Percentiles rank a stretch among this genome's conserved stretches.
These are phyloP conservation scores for Mormyrus lacerda DNA, from an alignment of 2,113 vertebrate species.

Conservation along the genomic window DNA sequence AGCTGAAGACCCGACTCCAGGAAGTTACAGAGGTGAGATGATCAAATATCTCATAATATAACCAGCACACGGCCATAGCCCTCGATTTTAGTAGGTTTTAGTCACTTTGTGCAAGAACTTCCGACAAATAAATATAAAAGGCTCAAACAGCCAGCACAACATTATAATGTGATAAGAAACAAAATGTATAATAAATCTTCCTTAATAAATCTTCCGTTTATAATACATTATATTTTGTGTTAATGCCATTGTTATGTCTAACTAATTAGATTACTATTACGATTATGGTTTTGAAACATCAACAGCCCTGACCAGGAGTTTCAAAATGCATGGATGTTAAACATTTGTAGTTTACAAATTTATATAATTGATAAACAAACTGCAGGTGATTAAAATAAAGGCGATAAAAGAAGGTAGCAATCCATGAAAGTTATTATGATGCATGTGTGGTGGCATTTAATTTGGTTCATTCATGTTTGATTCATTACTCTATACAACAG, in stretches of 20 bases:
- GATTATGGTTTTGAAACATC: not conserved
- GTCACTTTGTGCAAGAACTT: not conserved
- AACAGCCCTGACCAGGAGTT: not conserved
- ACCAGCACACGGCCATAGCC: not conserved
- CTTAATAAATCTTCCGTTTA: not conserved
- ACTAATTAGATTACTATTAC: not conserved
- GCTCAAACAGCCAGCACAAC: not conserved
- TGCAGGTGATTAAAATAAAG: not conserved
- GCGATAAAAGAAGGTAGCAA: not conserved
- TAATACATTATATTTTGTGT: not conserved
- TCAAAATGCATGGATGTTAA: not conserved
- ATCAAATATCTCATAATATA: not conserved
- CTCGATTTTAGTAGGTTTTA: not conserved
- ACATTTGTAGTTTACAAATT: not conserved
- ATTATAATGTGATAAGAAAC: not conserved
- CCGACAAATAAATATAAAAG: not conserved
- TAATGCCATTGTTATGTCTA: not conserved
- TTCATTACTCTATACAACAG: conserved; percentile 48
- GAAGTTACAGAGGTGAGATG: conserved; percentile 69
- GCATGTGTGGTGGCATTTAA: not conserved
- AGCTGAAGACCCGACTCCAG: conserved; percentile 59
- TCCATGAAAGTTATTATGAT: not conserved
- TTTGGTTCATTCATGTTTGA: not conserved
- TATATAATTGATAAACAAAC: not conserved
- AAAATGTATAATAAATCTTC: not conserved